phyloP scores from a whole-genome alignment of 2,797 vertebrate species.

The Merluccius polli region DNA sequence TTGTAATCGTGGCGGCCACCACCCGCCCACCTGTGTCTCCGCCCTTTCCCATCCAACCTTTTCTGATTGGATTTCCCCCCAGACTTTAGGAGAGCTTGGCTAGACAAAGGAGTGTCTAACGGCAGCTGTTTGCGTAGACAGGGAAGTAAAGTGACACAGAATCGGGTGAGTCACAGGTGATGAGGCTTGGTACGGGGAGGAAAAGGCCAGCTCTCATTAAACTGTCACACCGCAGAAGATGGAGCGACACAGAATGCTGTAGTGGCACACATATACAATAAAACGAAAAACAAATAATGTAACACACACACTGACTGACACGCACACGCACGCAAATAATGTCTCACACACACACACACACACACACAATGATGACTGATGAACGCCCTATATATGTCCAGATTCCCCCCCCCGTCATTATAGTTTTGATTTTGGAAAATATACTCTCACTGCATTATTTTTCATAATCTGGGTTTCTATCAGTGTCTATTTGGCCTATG shows the following conservation, averaged over 20 bases:
- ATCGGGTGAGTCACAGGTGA: neutral
- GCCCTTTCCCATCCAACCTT: too few relatives aligned
- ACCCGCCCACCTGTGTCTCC: too few relatives aligned
- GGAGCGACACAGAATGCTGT: neutral
- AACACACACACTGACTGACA: neutral
- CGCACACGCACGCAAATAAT: neutral
- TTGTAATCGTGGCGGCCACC: too few relatives aligned
- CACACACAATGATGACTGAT: neutral
- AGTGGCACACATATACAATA: neutral
- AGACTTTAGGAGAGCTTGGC: too few relatives aligned
- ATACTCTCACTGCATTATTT: neutral
- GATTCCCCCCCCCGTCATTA: neutral
- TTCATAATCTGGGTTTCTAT: neutral
- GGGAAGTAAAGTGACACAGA: neutral
- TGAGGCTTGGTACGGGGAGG: neutral
- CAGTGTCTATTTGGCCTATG: neutral
- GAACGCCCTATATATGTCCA: neutral
- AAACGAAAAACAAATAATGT: too few relatives aligned
- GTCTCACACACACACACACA: neutral
- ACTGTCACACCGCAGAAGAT: neutral
- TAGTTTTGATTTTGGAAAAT: neutral
- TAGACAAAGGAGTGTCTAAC: neutral
- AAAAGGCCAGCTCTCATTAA: neutral
- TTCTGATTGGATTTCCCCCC: too few relatives aligned
- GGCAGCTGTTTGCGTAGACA: neutral